Percentiles rank a stretch among this genome's conserved stretches.
Evolutionary conservation across 1,140 invertebrate genomes (phyloP).

Genomic region (Halesus radiatus): DNA sequence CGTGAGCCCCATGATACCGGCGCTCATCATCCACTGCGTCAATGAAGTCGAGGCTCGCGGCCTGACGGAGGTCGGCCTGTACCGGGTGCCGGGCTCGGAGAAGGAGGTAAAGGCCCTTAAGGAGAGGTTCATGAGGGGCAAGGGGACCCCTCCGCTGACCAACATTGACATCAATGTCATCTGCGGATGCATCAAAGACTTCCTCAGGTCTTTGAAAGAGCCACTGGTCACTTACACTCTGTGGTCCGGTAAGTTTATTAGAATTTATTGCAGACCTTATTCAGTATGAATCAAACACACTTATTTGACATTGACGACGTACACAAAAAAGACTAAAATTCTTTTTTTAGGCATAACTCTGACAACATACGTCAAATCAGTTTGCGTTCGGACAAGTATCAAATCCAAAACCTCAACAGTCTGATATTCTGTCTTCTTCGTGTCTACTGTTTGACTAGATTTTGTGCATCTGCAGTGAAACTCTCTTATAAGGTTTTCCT

Average conservation of each 20-base stretch:
- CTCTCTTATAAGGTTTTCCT: too few relatives aligned
- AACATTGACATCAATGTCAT: conserved; percentile 65
- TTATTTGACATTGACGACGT: too few relatives aligned
- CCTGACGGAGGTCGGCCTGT: conserved; percentile 89
- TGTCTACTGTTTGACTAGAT: too few relatives aligned
- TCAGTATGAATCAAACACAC: too few relatives aligned
- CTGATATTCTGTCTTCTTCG: too few relatives aligned
- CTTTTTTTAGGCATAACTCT: too few relatives aligned
- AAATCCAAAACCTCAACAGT: too few relatives aligned
- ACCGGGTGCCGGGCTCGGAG: conserved; percentile 89
- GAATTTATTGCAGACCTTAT: too few relatives aligned
- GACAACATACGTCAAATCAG: too few relatives aligned
- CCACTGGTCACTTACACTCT: conserved; percentile 83
- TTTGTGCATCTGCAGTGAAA: too few relatives aligned
- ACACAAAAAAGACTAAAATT: too few relatives aligned
- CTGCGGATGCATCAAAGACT: conserved; percentile 80
- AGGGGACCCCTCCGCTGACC: conserved; percentile 63
- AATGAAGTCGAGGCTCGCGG: conserved; percentile 93
- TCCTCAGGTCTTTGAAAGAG: conserved; percentile 85
- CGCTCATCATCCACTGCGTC: conserved; percentile 93
- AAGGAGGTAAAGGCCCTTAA: conserved; percentile 89
- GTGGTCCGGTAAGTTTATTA: conserved; percentile 72
- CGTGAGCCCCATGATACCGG: conserved; percentile 91
- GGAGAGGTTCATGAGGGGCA: conserved; percentile 66
- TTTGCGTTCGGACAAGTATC: too few relatives aligned